Evolutionary conservation across 1,140 invertebrate genomes (phyloP), one percentile per base, ranked within the genome.

Genomic region (Telenomus remus): DNA sequence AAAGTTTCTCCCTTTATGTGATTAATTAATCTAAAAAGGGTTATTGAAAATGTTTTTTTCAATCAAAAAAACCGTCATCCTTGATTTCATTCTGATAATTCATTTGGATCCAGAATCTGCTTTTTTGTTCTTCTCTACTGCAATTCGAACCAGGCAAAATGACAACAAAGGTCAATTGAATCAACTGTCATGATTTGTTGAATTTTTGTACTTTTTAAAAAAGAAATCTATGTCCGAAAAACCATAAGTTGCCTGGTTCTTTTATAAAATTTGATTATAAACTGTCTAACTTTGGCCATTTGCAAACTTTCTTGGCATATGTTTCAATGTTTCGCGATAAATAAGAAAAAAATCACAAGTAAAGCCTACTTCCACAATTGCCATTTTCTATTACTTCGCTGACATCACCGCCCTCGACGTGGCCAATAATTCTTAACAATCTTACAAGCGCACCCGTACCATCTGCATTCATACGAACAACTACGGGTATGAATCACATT

Each of bases 241-340:
- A 59, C 54, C 42, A 39, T 49, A 27, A 44, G 65, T 65, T 54
- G 59, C 42, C 55, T 65, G 54, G 19, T 27, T 27, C 19, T 27
- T 6, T 27, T 27, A 27, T 27, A 27, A 27, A 27, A 27, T 27
- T 27, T 27, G 19, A 27, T 27, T 27, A 27, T 27, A 27, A 27
- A 27, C 19, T 44, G 7, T 60, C 54, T 65, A 65, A 65, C 69
- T 73, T 73, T 73, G 69, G 69, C 69, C 61, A 53, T 72, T 69
- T 64, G 49, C 55, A 65, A 71, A 53, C 43, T 56, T 71, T 64
- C 69, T 72, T 63, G 69, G 69, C 69, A 64, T 70, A 55, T 63
- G 68, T 64, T 72, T 63, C 60, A 56, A 56, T 56, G 42, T 63
- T 63, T 61, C 51, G 37, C 34, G 39, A 44, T 44, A 50, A 71